Percentiles rank a stretch among this genome's conserved stretches.
These are phyloP conservation scores for Leptarthrus brevirostris DNA, from an alignment of 2,888 invertebrate species.

Conservation along the genomic window DNA sequence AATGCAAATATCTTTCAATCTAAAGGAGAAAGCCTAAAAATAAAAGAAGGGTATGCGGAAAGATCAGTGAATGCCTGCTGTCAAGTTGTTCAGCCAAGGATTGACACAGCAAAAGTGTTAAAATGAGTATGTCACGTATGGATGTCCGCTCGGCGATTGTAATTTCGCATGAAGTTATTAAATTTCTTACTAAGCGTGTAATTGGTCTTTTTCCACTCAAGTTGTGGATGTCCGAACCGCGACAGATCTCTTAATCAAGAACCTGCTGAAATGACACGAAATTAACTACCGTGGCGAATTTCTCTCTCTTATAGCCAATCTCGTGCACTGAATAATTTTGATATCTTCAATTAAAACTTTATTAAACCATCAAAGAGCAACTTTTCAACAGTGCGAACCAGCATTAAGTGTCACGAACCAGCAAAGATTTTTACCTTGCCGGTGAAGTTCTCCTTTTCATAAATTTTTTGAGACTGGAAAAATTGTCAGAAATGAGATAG, in stretches of 20 bases:
- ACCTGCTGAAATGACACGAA: constrained; percentile 3
- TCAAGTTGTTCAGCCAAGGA: background rate
- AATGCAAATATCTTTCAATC: too few species aligned
- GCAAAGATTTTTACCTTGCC: background rate
- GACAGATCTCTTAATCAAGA: constrained; percentile 6
- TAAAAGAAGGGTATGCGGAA: too few species aligned
- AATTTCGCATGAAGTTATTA: background rate
- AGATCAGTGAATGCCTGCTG: background rate
- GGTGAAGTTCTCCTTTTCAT: too few species aligned
- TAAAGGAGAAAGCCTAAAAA: too few species aligned
- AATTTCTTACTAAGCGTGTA: background rate
- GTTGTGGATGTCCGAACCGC: background rate
- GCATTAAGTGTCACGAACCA: background rate
- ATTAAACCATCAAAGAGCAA: background rate
- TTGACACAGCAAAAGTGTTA: background rate
- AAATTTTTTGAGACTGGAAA: background rate
- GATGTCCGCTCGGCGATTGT: background rate
- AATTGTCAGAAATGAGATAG: background rate
- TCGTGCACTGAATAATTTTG: background rate
- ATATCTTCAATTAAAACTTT: constrained; percentile 2
- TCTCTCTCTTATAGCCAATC: background rate
- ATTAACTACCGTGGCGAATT: background rate
- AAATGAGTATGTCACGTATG: too few species aligned
- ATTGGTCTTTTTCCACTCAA: constrained; percentile 1
- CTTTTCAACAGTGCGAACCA: background rate